Conservation (phyloP, 2,888 invertebrate species). For the Anthophora plumipes region DNA sequence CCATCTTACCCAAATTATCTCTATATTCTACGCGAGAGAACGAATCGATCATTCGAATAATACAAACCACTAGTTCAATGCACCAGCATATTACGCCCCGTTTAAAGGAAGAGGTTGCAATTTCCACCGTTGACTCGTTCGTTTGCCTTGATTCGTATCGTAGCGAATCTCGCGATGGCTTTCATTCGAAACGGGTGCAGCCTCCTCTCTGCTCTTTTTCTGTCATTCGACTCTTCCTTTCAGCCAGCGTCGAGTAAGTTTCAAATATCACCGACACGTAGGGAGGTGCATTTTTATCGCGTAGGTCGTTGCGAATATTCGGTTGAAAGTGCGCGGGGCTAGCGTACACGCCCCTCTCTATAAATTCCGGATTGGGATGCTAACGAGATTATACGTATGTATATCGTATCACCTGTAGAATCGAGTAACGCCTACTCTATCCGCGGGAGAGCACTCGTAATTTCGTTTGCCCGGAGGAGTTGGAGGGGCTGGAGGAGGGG, state of each 20-base stretch:
- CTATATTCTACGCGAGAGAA: not conserved
- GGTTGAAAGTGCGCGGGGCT: slow-evolving; percentile 2
- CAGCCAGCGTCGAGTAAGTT: not conserved
- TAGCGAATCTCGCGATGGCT: too few species aligned
- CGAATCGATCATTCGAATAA: not conserved
- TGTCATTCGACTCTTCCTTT: not conserved
- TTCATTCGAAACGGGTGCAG: too few species aligned
- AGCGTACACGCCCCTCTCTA: not conserved
- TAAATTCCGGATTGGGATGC: slow-evolving; percentile 9
- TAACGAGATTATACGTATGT: slow-evolving; percentile 23
- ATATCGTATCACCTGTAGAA: slow-evolving; percentile 32
- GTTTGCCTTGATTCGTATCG: not conserved
- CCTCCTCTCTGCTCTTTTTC: too few species aligned
- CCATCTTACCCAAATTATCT: not conserved
- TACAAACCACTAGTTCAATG: not conserved
- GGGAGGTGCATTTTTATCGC: not conserved
- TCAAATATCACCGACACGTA: not conserved
- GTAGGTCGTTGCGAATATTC: slow-evolving; percentile 11
- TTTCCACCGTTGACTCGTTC: not conserved
- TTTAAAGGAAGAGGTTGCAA: not conserved
- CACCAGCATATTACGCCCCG: not conserved
- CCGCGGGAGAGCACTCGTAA: slow-evolving; percentile 26
- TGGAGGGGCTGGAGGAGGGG: not conserved
- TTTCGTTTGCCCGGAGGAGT: slow-evolving; percentile 16
- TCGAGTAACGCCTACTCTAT: not conserved